These are phyloP conservation scores for Hippopotamyrus pictus DNA, from an alignment of 2,797 vertebrate genomes.

Conservation along the genomic window DNA sequence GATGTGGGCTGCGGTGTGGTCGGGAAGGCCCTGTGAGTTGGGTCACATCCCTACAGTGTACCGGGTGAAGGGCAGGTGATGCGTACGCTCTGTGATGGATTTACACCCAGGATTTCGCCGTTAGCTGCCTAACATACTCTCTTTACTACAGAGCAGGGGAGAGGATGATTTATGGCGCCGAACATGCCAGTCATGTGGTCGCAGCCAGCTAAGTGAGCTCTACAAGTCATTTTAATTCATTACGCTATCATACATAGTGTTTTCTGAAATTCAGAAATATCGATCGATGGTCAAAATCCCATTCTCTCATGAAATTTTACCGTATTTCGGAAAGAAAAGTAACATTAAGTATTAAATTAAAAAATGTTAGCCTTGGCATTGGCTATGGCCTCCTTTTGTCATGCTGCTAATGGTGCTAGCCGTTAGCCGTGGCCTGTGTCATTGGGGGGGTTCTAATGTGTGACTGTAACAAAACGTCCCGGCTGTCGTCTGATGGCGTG, in stretches of 20 bases:
- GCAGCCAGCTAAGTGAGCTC: conserved; percentile 9
- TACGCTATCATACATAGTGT: conserved; percentile 32
- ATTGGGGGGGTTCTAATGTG: not conserved
- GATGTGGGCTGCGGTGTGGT: not conserved
- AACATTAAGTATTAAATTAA: not conserved
- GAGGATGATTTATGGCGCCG: not conserved
- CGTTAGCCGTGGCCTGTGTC: not conserved
- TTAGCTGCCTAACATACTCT: not conserved
- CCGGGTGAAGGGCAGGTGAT: conserved; percentile 4
- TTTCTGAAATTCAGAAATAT: conserved; percentile 26
- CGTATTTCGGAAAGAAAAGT: not conserved
- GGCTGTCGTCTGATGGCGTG: conserved; percentile 21
- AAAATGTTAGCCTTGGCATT: not conserved
- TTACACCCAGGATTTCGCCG: not conserved
- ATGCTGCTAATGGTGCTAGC: not conserved
- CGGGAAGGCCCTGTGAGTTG: not conserved
- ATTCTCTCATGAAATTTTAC: not conserved
- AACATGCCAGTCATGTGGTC: not conserved
- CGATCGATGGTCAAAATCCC: not conserved
- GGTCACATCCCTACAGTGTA: not conserved
- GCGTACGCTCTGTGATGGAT: not conserved
- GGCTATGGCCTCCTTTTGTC: not conserved
- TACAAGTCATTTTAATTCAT: conserved; percentile 37
- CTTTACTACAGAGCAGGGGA: not conserved
- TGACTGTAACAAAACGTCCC: not conserved